Evolutionary conservation across 2,113 vertebrate species (phyloP), one percentile per base, ranked within the genome.

Genomic region (Natator depressus): DNA sequence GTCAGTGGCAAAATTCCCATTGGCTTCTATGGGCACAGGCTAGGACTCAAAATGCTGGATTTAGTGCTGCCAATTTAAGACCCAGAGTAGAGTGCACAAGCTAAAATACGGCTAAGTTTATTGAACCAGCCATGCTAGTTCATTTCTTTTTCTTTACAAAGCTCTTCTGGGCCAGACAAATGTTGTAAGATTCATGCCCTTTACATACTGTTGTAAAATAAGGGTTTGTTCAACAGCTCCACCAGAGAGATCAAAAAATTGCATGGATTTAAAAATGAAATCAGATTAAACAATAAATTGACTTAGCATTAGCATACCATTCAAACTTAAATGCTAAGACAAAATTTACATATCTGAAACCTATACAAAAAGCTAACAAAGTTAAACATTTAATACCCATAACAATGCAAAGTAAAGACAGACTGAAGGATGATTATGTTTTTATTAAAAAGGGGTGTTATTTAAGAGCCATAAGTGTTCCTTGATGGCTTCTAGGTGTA

Each of bases 301-400:
- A 88, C 83, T 84, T 42, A 10, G 12, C 29, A 72, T 84, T 81
- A 31, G 59, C 49, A 49, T 20, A 2, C 76, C 29, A 31, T 35
- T 62, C 59, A 62, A 62, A 62, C 59, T 11, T 59, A 62, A n/a
- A 69, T n/a, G 17, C 35, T 19, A 69, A 10, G 29, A 17, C 84
- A 69, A 90, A 86, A 5, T 94, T 91, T 94, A 84, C 5, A n/a
- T 59, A 84, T 92, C 81, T 87, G 35, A 55, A 84, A 29, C n/a
- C 46, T 85, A 88, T 82, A 84, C 5, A 14, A 83, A 8, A 1
- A 57, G 62, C 49, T 91, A 84, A 91, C 35, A 38, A 81, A 87
- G 50, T 54, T 2, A 80, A 90, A 87, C 14, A 22, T 54, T 91
- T 87, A 89, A 4, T 47, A 65, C 35, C n/a, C 50, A 24, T 17